A percentile compares a stretch with the other conserved stretches of the same genome.
phyloP scores from a whole-genome alignment of 2,888 invertebrate genomes.

The Seira ritae region DNA sequence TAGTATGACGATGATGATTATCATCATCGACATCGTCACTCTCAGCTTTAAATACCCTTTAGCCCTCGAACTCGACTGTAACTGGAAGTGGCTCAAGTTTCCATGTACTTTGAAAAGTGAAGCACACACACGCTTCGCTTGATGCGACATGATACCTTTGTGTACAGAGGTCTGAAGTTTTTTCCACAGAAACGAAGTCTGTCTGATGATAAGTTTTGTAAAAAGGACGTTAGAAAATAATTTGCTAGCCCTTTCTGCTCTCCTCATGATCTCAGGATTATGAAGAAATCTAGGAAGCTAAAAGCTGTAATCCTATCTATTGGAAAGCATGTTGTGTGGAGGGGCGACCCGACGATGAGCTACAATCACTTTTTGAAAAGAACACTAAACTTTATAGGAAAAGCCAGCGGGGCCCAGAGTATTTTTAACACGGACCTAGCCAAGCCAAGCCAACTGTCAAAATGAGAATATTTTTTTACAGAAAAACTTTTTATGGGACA shows the following conservation, averaged over 20 bases:
- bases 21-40: constrained; percentile 21
- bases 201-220: no score
- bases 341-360: background rate
- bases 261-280: background rate
- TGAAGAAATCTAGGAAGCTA: background rate
- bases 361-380: background rate
- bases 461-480: background rate
- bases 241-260: background rate
- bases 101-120: no score
- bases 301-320: constrained; percentile 3
- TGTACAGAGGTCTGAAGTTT: no score
- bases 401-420: no score
- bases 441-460: background rate
- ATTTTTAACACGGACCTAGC: background rate
- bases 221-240: background rate
- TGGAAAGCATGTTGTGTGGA: background rate
- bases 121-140: no score
- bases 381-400: background rate
- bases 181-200: background rate
- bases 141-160: no score
- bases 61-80: background rate
- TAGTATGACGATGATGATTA: constrained; percentile 17
- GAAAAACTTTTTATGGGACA: constrained; percentile 34
- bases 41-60: background rate
- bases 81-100: no score